Percentiles rank a stretch among this genome's conserved stretches.
These are phyloP conservation scores for Cephonodes hylas DNA, from an alignment of 2,888 invertebrate genomes.

Conservation along the genomic window DNA sequence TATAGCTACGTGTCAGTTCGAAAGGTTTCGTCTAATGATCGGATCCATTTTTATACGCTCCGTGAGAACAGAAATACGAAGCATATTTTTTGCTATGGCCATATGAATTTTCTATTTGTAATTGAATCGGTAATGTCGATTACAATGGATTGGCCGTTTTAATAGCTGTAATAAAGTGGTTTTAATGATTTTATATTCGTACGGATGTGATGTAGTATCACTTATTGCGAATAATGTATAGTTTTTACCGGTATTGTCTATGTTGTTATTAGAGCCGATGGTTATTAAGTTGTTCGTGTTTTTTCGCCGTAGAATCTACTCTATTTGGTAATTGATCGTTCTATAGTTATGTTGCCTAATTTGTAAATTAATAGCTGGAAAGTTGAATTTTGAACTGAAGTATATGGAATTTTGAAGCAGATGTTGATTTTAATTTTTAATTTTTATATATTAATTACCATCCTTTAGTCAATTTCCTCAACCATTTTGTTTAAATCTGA, in stretches of 20 bases:
- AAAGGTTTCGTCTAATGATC: slow-evolving; percentile 71
- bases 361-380: too few relatives aligned
- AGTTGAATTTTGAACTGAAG: too few relatives aligned
- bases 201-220: background rate
- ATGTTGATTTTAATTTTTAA: too few relatives aligned
- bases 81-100: slow-evolving; percentile 50
- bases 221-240: background rate
- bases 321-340: background rate
- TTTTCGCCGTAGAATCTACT: background rate
- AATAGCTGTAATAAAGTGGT: slow-evolving; percentile 12
- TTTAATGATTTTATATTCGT: slow-evolving; percentile 4
- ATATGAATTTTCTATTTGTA: slow-evolving; percentile 16
- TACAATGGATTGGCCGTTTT: slow-evolving; percentile 5
- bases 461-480: too few relatives aligned
- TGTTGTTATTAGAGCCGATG: background rate
- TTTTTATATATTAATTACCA: too few relatives aligned
- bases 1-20: slow-evolving; percentile 79
- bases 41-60: slow-evolving; percentile 68
- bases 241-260: background rate
- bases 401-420: too few relatives aligned
- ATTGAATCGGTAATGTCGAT: slow-evolving; percentile 15
- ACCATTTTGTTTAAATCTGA: too few relatives aligned
- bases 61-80: slow-evolving; percentile 78
- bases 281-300: background rate
- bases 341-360: too few relatives aligned